These are phyloP conservation scores for Phaedon cochleariae DNA, from an alignment of 2,888 invertebrate genomes.

Conservation along the genomic window DNA sequence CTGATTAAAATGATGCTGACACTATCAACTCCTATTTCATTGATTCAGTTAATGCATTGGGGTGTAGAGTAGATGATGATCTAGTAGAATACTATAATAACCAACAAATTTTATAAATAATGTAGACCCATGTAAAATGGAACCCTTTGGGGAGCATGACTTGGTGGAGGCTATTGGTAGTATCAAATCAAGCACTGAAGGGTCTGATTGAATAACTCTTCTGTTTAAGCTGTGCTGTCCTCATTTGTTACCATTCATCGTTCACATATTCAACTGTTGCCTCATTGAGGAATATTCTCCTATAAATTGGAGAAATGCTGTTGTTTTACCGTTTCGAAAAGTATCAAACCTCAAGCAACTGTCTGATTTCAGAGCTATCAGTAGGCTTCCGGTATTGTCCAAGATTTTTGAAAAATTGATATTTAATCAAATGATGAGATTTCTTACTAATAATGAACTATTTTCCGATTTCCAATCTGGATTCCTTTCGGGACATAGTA, in stretches of 20 bases:
- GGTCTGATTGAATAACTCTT: background rate
- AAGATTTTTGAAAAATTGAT: background rate
- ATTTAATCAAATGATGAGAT: background rate
- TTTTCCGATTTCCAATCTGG: too few relatives aligned
- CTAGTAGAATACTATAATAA: background rate
- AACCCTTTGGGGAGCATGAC: background rate
- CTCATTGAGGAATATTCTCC: background rate
- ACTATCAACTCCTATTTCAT: background rate
- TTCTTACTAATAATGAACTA: background rate
- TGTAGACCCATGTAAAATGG: background rate
- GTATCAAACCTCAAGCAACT: background rate
- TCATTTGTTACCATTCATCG: slow-evolving; percentile 2
- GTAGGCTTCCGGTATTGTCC: background rate
- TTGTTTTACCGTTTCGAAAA: background rate
- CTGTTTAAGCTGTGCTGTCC: slow-evolving; percentile 5
- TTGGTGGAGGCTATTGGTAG: background rate
- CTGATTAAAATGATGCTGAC: background rate
- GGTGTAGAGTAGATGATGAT: background rate
- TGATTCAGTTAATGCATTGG: background rate
- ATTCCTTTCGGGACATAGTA: too few relatives aligned
- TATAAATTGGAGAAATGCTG: slow-evolving; percentile 1
- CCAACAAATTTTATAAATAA: background rate
- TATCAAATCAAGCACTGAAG: background rate
- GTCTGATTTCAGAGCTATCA: background rate
- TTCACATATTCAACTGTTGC: slow-evolving; percentile 2